Base-by-base conservation (phyloP, 2,888 invertebrate species). In the Thereva nobilitata region DNA sequence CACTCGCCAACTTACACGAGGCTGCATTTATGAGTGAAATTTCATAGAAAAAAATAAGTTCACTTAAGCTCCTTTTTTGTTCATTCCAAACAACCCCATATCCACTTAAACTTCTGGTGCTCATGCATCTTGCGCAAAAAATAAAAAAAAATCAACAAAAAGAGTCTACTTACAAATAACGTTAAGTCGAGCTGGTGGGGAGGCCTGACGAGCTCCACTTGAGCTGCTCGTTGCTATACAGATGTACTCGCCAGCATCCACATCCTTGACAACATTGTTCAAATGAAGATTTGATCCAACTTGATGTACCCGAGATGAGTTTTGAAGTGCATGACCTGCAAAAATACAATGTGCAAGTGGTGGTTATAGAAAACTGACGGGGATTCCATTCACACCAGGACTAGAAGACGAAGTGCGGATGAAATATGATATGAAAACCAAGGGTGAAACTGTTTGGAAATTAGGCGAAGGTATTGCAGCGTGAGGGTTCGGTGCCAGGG, bases 161-260 rank as follows among this genome's bases (percentile, higher is more conserved):
- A 49, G 56, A 55, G 52, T 53, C 57, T 61, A 78, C 80, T 80
- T 75, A 81, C 80, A 79, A 73, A 80, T 80, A 65, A 80, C 74
- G 73, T 74, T 79, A 72, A 80, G 75, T 70, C 76, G 76, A 61
- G 80, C 80, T 69, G 80, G 77, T 41, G 81, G 80, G 67, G 80
- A 80, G 64, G 80, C 80, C 73, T 79, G 78, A 70, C 81, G 76
- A 73, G 80, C 81, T 69, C 80, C 80, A 72, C 76, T 81, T 71
- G 76, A 74, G 71, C 72, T 73, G 73, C 77, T 79, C 70, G 79
- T 78, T 56, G 80, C 81, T 71, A 80, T 80, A 71, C 80, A 80
- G 67, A 79, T 76, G 73, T 79, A 80, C 72, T 79, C 79, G 42
- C 80, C 80, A 68, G 71, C 75, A 75, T 81, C 80, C 56, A 74